Evolutionary conservation across 2,888 invertebrate genomes (phyloP).

Genomic region (Lochmaea capreae): DNA sequence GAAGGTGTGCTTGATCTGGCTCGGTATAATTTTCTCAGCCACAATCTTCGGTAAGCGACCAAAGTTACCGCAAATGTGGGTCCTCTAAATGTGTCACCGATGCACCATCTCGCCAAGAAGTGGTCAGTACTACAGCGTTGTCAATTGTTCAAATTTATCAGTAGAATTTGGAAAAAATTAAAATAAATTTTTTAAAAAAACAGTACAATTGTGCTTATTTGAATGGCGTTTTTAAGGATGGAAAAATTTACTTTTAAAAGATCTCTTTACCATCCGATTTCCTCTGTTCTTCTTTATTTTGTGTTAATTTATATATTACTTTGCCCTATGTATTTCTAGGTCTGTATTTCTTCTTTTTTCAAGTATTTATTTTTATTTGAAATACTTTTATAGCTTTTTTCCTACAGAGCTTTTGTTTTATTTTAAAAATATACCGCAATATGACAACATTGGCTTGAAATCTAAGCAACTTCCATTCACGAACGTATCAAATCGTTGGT

Average conservation of each 20-base stretch:
- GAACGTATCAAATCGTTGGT: constrained; percentile 44
- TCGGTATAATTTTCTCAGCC: constrained; percentile 23
- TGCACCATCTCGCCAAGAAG: constrained; percentile 35
- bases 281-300: too few species aligned
- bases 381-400: too few species aligned
- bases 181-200: background rate
- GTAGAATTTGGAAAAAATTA: background rate
- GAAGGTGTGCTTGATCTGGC: constrained; percentile 23
- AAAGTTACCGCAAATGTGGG: constrained; percentile 47
- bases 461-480: constrained; percentile 30
- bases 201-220: too few species aligned
- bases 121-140: constrained; percentile 37
- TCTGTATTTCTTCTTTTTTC: too few species aligned
- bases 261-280: too few species aligned
- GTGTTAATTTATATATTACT: too few species aligned
- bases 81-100: constrained; percentile 53
- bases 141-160: background rate
- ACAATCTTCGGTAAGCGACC: constrained; percentile 17
- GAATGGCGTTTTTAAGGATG: too few species aligned
- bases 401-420: too few species aligned
- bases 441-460: constrained; percentile 25
- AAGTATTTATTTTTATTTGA: too few species aligned
- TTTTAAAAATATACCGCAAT: background rate
- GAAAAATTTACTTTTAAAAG: too few species aligned
- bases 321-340: too few species aligned